Percentiles rank a stretch among this genome's conserved stretches.
These are phyloP conservation scores for Leptobrachium ailaonicum DNA, from an alignment of 2,113 vertebrate genomes.

Conservation along the genomic window DNA sequence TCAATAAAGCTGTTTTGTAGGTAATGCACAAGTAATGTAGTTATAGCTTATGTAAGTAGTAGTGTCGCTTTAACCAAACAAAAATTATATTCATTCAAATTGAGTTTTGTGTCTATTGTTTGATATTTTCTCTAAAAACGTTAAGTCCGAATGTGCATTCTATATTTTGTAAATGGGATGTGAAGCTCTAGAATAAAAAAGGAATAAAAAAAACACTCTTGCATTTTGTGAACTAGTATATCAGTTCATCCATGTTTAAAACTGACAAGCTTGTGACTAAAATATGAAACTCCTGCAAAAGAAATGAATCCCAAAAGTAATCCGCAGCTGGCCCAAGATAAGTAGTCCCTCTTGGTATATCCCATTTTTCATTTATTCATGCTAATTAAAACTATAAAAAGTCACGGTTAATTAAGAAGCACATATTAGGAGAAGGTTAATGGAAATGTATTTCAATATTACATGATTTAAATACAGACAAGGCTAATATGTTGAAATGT, in stretches of 20 bases:
- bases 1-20: too few species aligned
- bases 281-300: slow-evolving; percentile 1
- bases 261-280: slow-evolving; percentile 16
- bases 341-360: slow-evolving; percentile 23
- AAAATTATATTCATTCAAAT: too few species aligned
- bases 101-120: too few species aligned
- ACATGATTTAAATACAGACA: background rate
- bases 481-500: background rate
- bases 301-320: slow-evolving; percentile 29
- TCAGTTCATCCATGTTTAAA: slow-evolving; percentile 16
- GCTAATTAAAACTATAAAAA: slow-evolving; percentile 9
- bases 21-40: too few species aligned
- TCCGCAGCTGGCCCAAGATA: slow-evolving; percentile 29
- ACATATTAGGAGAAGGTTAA: background rate
- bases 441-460: too few species aligned
- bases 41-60: too few species aligned
- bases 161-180: too few species aligned
- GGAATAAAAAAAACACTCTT: background rate
- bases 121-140: too few species aligned
- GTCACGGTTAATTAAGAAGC: slow-evolving; percentile 39
- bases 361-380: slow-evolving; percentile 29
- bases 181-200: too few species aligned
- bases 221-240: slow-evolving; percentile 15
- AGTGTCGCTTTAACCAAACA: too few species aligned
- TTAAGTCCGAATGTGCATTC: too few species aligned